Percentiles rank a stretch among this genome's conserved stretches.
Evolutionary conservation across 2,113 vertebrate genomes (phyloP).

Genomic region (Pluvialis apricaria): DNA sequence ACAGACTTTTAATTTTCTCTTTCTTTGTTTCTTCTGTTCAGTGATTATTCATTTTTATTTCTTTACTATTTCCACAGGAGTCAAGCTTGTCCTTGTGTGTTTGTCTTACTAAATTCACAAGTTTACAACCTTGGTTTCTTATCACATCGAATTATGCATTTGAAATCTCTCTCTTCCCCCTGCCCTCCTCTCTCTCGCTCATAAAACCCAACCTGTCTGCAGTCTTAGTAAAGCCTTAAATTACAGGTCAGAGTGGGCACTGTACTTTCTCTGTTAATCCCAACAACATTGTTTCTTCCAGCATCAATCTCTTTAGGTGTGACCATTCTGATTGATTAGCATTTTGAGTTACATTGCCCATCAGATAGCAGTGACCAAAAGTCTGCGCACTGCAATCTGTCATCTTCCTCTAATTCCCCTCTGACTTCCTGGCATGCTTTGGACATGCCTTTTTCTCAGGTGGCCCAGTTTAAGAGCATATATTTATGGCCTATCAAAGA

Average conservation of each 20-base stretch:
- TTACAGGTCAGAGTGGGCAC: neutral
- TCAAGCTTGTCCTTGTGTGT: neutral
- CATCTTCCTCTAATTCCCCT: neutral
- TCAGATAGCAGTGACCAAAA: neutral
- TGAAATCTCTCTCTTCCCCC: neutral
- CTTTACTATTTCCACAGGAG: neutral
- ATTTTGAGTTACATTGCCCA: neutral
- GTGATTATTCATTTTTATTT: neutral
- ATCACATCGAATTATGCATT: neutral
- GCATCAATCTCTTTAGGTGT: neutral
- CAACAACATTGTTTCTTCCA: neutral
- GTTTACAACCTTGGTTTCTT: neutral
- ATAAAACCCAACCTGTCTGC: neutral
- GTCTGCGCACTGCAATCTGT: neutral
- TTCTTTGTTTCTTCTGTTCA: neutral
- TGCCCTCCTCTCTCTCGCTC: neutral
- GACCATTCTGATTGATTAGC: neutral
- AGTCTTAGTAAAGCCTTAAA: neutral
- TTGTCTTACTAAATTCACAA: neutral
- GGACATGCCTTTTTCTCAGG: neutral
- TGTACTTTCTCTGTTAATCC: neutral
- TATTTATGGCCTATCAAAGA: neutral
- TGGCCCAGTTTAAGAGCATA: neutral
- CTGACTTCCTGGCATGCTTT: neutral
- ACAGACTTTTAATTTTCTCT: neutral